phyloP scores from a whole-genome alignment of 1,140 invertebrate genomes.

The Psix sp. region DNA sequence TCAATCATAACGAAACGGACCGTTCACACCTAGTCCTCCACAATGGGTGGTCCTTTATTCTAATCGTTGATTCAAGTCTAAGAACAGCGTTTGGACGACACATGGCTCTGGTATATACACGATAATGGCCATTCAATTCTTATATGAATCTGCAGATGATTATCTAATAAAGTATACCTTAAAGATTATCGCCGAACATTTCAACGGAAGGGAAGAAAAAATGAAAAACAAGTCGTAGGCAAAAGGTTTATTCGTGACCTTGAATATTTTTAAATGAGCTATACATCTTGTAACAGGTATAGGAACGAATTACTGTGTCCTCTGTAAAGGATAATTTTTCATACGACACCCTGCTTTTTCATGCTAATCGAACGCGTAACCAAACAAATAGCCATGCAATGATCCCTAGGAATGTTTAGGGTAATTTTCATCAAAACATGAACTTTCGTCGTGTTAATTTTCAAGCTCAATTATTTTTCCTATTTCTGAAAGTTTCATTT shows the following conservation, averaged over 20 bases:
- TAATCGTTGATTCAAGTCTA: slow-evolving; percentile 32
- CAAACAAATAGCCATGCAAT: too few relatives aligned
- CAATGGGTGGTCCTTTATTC: slow-evolving; percentile 47
- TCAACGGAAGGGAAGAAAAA: slow-evolving; percentile 50
- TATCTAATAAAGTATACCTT: slow-evolving; percentile 48
- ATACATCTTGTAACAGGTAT: slow-evolving; percentile 57
- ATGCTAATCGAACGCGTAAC: slow-evolving; percentile 37
- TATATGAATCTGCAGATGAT: slow-evolving; percentile 37
- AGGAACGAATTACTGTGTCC: slow-evolving; percentile 33
- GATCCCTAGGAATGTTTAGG: too few relatives aligned
- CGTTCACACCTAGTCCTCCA: slow-evolving; percentile 9
- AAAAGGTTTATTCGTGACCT: slow-evolving; percentile 56
- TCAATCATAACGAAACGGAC: neutral
- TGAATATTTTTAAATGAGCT: slow-evolving; percentile 58
- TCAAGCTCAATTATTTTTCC: too few relatives aligned
- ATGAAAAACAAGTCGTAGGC: slow-evolving; percentile 45
- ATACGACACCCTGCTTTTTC: slow-evolving; percentile 32
- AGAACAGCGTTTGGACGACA: slow-evolving; percentile 28
- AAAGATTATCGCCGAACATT: slow-evolving; percentile 39
- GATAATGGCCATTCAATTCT: slow-evolving; percentile 49
- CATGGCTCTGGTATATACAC: slow-evolving; percentile 38
- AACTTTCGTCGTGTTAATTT: too few relatives aligned
- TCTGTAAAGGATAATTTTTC: slow-evolving; percentile 49
- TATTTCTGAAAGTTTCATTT: too few relatives aligned
- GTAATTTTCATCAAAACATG: too few relatives aligned